A percentile compares a stretch with the other conserved stretches of the same genome.
phyloP scores from a whole-genome alignment of 1,140 invertebrate species.

The Globodera rostochiensis region DNA sequence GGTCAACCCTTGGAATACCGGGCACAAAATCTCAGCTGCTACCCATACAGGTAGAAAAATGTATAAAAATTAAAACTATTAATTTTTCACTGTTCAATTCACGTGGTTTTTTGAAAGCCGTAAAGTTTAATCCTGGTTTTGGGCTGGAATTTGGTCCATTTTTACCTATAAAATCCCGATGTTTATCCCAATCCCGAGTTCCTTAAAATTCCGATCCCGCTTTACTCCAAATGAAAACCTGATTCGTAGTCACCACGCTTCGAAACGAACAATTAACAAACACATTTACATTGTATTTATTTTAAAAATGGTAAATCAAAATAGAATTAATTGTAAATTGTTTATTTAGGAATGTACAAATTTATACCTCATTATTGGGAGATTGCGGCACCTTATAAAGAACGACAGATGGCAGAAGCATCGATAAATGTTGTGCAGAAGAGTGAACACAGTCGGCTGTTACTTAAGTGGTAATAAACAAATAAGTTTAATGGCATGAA shows the following conservation, averaged over 20 bases:
- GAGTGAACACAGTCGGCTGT: constrained; percentile 4
- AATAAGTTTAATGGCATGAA: background rate
- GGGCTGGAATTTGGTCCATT: too few relatives aligned
- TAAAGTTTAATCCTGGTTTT: too few relatives aligned
- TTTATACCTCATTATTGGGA: constrained; percentile 22
- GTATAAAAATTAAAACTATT: background rate
- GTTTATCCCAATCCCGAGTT: too few relatives aligned
- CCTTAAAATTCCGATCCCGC: too few relatives aligned
- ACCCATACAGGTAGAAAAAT: constrained; percentile 6
- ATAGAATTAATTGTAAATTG: background rate
- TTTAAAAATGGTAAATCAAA: too few relatives aligned
- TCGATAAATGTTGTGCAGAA: constrained; percentile 1
- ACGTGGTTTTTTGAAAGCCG: too few relatives aligned
- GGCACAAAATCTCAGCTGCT: constrained; percentile 3
- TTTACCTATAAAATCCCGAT: too few relatives aligned
- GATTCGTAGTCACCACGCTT: too few relatives aligned
- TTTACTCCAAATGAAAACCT: too few relatives aligned
- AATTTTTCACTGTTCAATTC: too few relatives aligned
- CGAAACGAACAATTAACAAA: too few relatives aligned
- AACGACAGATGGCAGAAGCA: constrained; percentile 8
- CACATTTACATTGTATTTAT: too few relatives aligned
- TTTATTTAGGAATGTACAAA: background rate
- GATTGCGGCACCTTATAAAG: background rate
- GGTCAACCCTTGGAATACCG: background rate
- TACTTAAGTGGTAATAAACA: constrained; percentile 15